phyloP scores from a whole-genome alignment of 2,888 invertebrate genomes.

The Parthenolecanium corni region DNA sequence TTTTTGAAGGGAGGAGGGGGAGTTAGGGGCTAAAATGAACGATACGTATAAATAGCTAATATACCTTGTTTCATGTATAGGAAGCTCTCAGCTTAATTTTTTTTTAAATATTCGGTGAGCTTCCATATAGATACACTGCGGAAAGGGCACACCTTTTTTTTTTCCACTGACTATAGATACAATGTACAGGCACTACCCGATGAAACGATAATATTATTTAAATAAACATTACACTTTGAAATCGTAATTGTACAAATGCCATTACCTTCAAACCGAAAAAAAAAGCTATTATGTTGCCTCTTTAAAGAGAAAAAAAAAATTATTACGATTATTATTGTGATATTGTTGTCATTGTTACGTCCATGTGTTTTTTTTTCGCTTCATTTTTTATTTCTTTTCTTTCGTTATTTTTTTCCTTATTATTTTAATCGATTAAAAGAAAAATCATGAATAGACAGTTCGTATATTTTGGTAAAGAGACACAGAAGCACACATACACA shows the following conservation, averaged over 20 bases:
- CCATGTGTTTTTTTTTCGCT: neutral
- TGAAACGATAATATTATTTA: slow-evolving; percentile 28
- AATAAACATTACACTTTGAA: slow-evolving; percentile 25
- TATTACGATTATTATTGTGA: slow-evolving; percentile 28
- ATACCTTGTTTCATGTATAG: slow-evolving; percentile 18
- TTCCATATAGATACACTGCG: too few species aligned
- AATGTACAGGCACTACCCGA: slow-evolving; percentile 22
- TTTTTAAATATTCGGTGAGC: neutral
- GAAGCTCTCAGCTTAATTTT: slow-evolving; percentile 22
- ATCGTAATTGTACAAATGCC: slow-evolving; percentile 22
- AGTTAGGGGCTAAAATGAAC: neutral
- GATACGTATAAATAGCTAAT: neutral
- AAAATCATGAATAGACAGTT: slow-evolving; percentile 20
- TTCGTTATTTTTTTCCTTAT: slow-evolving; percentile 18
- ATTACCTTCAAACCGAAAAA: slow-evolving; percentile 12
- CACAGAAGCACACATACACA: neutral
- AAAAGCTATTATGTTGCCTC: slow-evolving; percentile 21
- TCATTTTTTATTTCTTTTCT: neutral
- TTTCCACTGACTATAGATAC: slow-evolving; percentile 13
- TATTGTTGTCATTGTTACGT: slow-evolving; percentile 23
- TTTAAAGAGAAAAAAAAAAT: slow-evolving; percentile 6
- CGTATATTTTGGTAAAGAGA: neutral
- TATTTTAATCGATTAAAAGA: slow-evolving; percentile 14
- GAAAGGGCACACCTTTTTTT: slow-evolving; percentile 18
- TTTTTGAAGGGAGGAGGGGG: too few species aligned